These are phyloP conservation scores for Lagenorhynchus albirostris DNA, from an alignment of 2,113 vertebrate species.

Conservation along the genomic window DNA sequence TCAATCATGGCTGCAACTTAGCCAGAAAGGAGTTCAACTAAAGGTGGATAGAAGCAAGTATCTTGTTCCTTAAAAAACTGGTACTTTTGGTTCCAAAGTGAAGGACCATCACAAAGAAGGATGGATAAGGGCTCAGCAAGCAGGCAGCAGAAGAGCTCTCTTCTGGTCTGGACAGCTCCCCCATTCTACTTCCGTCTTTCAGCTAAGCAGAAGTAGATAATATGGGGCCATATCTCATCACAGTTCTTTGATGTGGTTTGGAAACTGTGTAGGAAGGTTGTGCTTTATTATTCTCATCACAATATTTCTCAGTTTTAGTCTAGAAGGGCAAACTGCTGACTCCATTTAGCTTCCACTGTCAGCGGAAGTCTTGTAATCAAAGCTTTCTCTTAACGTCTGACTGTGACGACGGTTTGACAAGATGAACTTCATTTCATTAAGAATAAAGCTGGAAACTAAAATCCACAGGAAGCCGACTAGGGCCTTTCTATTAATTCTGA, in stretches of 20 bases:
- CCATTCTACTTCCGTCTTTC: neutral
- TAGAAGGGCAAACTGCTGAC: constrained; percentile 71
- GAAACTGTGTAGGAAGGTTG: constrained; percentile 34
- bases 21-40: neutral
- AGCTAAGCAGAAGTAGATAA: neutral
- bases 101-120: neutral
- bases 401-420: constrained; percentile 77
- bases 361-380: constrained; percentile 70
- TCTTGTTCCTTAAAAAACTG: neutral
- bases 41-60: neutral
- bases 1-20: neutral
- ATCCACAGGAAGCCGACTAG: constrained; percentile 59
- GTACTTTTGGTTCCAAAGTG: neutral
- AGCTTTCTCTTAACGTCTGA: constrained; percentile 69
- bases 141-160: neutral
- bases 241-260: constrained; percentile 20
- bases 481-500: constrained; percentile 71
- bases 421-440: constrained; percentile 79
- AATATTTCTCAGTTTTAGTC: constrained; percentile 64
- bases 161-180: neutral
- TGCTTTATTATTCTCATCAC: constrained; percentile 43
- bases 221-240: neutral
- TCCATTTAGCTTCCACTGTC: constrained; percentile 72
- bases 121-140: neutral
- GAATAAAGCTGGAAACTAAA: constrained; percentile 72